These are phyloP conservation scores for Apostichopus japonicus DNA, from an alignment of 35 echinoderm and acorn worm species.

Conservation along the genomic window DNA sequence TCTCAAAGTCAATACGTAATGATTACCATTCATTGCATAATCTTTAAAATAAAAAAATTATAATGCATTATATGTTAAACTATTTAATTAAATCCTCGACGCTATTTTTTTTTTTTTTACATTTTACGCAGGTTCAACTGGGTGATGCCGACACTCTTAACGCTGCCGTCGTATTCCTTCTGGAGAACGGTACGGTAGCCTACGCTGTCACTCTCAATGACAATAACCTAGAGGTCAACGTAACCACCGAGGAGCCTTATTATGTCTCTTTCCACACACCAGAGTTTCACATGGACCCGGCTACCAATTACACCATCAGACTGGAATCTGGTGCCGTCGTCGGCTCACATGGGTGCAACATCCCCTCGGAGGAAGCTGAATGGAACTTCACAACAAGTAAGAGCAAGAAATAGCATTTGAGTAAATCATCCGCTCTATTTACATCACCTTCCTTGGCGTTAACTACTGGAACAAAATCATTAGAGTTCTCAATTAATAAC, in stretches of 20 bases:
- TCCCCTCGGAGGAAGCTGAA: neutral
- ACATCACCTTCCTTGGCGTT: no score
- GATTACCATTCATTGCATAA: no score
- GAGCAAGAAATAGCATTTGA: neutral
- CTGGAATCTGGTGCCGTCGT: neutral
- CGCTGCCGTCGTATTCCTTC: neutral
- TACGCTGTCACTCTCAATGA: neutral
- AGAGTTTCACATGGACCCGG: neutral
- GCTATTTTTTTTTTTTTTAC: neutral
- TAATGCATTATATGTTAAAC: no score
- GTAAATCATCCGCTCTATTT: no score
- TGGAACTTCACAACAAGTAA: constrained; percentile 24
- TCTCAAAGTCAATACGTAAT: no score
- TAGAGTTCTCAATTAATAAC: no score
- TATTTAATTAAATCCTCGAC: no score
- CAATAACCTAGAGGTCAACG: neutral
- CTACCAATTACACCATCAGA: constrained; percentile 19
- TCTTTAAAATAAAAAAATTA: no score
- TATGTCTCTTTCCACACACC: neutral
- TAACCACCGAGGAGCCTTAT: neutral
- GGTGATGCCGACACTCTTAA: neutral
- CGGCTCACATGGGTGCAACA: neutral
- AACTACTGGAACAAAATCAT: no score
- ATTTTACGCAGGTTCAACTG: neutral
- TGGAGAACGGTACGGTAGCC: neutral